Percentiles rank a stretch among this genome's conserved stretches.
phyloP scores from a whole-genome alignment of 2,888 invertebrate genomes.

The Cryptocephalus primarius region DNA sequence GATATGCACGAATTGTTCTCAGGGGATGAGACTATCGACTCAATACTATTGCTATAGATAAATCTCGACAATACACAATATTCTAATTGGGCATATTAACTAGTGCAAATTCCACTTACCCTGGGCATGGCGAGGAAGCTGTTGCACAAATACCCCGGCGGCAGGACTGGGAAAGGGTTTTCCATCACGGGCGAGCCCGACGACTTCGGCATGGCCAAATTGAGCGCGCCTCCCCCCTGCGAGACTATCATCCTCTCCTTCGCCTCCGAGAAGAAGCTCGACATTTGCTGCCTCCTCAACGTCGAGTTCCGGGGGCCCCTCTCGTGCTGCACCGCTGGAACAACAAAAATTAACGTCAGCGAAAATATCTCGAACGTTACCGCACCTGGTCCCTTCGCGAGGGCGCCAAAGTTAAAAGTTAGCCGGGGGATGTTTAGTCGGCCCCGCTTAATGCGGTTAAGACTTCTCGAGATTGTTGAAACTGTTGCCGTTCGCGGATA shows the following conservation, averaged over 20 bases:
- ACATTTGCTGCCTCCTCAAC: slow-evolving; percentile 88
- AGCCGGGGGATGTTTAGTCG: not conserved
- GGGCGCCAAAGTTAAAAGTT: slow-evolving; percentile 7
- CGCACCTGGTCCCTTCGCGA: not conserved
- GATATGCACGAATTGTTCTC: no score
- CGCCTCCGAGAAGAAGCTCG: slow-evolving; percentile 62
- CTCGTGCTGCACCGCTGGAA: slow-evolving; percentile 94
- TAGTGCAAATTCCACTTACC: slow-evolving; percentile 12
- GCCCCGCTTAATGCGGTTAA: no score
- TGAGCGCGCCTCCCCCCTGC: slow-evolving; percentile 35
- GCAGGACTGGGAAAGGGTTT: slow-evolving; percentile 15
- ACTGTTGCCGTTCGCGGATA: no score
- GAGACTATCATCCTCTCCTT: slow-evolving; percentile 27
- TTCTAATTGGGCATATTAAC: no score
- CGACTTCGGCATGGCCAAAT: slow-evolving; percentile 41
- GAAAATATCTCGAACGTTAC: slow-evolving; percentile 11
- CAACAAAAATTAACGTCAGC: slow-evolving; percentile 17
- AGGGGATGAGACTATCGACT: no score
- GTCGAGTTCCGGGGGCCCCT: slow-evolving; percentile 94
- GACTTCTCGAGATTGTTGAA: no score
- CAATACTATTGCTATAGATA: no score
- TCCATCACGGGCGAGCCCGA: slow-evolving; percentile 17
- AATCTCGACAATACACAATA: no score
- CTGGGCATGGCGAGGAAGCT: slow-evolving; percentile 15
- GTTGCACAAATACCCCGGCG: slow-evolving; percentile 13